Evolutionary conservation across 1,140 invertebrate genomes (phyloP).

Genomic region (Panagrolaimus sp.): DNA sequence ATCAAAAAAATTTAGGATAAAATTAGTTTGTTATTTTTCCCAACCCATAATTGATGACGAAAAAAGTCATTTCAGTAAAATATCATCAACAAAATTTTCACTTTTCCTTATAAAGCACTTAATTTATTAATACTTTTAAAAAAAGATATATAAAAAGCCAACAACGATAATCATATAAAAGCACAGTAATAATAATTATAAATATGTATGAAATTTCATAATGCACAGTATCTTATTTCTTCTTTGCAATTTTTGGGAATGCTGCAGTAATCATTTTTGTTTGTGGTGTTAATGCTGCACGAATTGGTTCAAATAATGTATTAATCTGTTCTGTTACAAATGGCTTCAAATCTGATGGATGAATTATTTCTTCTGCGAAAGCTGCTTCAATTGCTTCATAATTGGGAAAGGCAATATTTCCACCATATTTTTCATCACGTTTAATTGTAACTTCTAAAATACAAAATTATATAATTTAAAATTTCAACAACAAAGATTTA

Average conservation of each 20-base stretch:
- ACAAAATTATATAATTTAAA: not conserved
- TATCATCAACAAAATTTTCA: too few species aligned
- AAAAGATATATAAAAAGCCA: too few species aligned
- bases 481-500: slow-evolving; percentile 5
- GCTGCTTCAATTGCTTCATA: slow-evolving; percentile 37
- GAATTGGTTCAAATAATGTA: slow-evolving; percentile 31
- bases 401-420: slow-evolving; percentile 38
- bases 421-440: slow-evolving; percentile 48
- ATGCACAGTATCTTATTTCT: slow-evolving; percentile 22
- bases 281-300: slow-evolving; percentile 26
- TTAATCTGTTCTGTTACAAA: slow-evolving; percentile 28
- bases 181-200: too few species aligned
- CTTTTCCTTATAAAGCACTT: too few species aligned
- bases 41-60: too few species aligned
- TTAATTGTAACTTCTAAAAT: slow-evolving; percentile 42
- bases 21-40: too few species aligned
- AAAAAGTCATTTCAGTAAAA: too few species aligned
- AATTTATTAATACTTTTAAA: too few species aligned
- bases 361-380: slow-evolving; percentile 40
- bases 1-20: too few species aligned
- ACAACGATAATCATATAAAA: too few species aligned
- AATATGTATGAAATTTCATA: too few species aligned
- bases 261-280: slow-evolving; percentile 32
- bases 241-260: slow-evolving; percentile 39
- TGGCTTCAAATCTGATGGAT: slow-evolving; percentile 55